These are phyloP conservation scores for Vombatus ursinus DNA, from an alignment of 2,113 vertebrate genomes.

Conservation along the genomic window DNA sequence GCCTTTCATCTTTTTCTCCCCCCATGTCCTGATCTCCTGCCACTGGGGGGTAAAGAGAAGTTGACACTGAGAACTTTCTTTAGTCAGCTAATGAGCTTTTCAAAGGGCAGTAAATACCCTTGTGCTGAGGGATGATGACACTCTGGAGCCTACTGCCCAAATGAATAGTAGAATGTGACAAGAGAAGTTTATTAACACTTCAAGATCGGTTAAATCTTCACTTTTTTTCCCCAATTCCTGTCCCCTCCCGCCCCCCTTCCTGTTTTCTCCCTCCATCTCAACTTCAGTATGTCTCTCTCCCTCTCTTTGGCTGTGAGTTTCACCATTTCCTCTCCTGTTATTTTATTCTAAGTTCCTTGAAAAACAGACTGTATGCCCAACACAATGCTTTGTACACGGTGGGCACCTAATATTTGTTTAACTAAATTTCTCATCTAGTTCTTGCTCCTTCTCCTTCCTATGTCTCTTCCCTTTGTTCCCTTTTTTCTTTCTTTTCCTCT, in stretches of 20 bases:
- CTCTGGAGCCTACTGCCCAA: neutral
- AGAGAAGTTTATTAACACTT: neutral
- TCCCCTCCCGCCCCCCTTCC: neutral
- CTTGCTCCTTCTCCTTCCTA: neutral
- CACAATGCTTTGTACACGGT: neutral
- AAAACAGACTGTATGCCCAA: neutral
- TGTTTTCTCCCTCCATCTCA: neutral
- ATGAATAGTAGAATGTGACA: neutral
- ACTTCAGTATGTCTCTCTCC: neutral
- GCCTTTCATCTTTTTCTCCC: neutral
- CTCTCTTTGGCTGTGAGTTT: neutral
- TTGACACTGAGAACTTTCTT: neutral
- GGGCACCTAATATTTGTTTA: neutral
- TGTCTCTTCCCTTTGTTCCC: neutral
- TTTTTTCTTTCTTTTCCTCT: neutral
- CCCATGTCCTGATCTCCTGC: neutral
- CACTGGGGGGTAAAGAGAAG: neutral
- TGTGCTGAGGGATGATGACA: neutral
- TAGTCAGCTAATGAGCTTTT: neutral
- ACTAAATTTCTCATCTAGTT: neutral
- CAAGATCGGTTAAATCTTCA: neutral
- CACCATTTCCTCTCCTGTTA: neutral
- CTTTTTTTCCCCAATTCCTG: neutral
- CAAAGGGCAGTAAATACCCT: neutral
- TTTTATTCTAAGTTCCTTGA: neutral